These are phyloP conservation scores for Temnothorax rugatulus DNA, from an alignment of 2,888 invertebrate genomes.

Conservation along the genomic window DNA sequence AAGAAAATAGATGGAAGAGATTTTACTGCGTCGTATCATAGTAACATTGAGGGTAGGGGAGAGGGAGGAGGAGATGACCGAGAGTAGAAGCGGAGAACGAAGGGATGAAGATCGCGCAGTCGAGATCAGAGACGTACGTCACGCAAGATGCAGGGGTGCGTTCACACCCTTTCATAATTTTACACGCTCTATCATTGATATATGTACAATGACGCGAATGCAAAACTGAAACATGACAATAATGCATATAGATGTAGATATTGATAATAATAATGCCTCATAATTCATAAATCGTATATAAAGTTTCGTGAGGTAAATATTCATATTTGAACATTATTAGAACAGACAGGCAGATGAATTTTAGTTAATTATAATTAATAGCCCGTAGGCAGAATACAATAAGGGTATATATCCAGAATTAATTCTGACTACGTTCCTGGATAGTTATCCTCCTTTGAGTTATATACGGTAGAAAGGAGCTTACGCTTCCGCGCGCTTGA, in stretches of 20 bases:
- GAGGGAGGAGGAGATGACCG: constrained; percentile 6
- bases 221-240: background rate
- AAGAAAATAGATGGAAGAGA: constrained; percentile 48
- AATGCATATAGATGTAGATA: background rate
- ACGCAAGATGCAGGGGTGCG: background rate
- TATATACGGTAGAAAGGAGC: constrained; percentile 11
- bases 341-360: background rate
- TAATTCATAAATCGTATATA: background rate
- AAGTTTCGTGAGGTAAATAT: background rate
- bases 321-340: background rate
- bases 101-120: background rate
- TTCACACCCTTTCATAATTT: background rate
- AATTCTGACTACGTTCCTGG: constrained; percentile 19
- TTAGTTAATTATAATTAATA: background rate
- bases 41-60: constrained; percentile 2
- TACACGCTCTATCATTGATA: background rate
- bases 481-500: constrained; percentile 22
- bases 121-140: constrained; percentile 6
- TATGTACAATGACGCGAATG: background rate
- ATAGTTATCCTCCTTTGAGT: constrained; percentile 11
- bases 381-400: background rate
- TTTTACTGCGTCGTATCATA: constrained; percentile 51
- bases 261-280: background rate
- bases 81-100: background rate
- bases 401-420: constrained; percentile 10